Evolutionary conservation across 2,888 invertebrate species (phyloP), one percentile per base, ranked within the genome.

Genomic region (Drosophila anceps): DNA sequence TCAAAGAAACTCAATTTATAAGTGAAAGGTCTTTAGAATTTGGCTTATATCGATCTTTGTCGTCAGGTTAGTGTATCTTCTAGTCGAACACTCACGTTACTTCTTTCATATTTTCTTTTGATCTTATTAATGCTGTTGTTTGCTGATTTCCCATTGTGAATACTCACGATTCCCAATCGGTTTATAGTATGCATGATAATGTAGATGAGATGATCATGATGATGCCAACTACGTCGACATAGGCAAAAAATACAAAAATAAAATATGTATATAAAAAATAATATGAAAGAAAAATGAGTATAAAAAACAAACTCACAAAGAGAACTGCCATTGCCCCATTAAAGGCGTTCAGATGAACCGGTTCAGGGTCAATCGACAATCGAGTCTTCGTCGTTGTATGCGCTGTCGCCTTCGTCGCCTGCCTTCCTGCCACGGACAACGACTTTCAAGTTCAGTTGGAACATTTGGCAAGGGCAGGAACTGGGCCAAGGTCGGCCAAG

Each of bases 361-460:
- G 84, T 84, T 87, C 87, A 82, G 81, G 87, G 84, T 71, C 85
- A 73, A 66, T 79, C 69, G 57, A 60, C 68, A 69, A 64, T 73
- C 69, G 50, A n/a, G n/a, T 54, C 67, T 29, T 31, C 15, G 24
- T 8, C 46, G 1, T 46, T 24, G 13, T 24, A 9, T 10, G 12
- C 20, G 54, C 46, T 43, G 48, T 53, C 51, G 18, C 44, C 43
- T 59, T 43, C 57, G n/a, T 55, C 24, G 31, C 35, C 51, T 43
- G 58, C 57, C 57, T 33, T 69, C 64, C 65, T 62, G 65, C 69
- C 79, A 73, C 35, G 86, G 79, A 72, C 82, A 73, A 79, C 84
- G 84, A 87, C 81, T 86, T 88, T 86, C 84, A 88, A 83, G 86
- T 88, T 86, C 88, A 88, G 61, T 50, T 72, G 71, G 69, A 73